Percentiles rank a stretch among this genome's conserved stretches.
These are phyloP conservation scores for Microtus ochrogaster DNA, from an alignment of 2,113 vertebrate genomes.

Conservation along the genomic window DNA sequence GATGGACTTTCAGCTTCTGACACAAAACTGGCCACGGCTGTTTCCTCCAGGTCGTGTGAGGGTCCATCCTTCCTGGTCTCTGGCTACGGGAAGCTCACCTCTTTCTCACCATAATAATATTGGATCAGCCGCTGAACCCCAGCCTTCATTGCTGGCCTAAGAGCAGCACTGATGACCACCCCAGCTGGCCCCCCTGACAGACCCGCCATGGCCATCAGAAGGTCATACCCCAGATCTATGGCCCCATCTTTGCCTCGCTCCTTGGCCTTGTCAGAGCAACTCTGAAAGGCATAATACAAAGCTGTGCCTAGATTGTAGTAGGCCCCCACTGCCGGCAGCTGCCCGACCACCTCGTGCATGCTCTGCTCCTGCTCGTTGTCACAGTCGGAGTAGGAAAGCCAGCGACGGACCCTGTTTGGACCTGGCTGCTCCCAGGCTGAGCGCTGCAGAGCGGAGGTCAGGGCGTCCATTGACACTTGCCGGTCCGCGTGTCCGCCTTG, in stretches of 20 bases:
- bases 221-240: constrained; percentile 91
- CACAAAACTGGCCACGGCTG: neutral
- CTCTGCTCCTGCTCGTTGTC: constrained; percentile 83
- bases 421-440: constrained; percentile 49
- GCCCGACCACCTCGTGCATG: constrained; percentile 85
- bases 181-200: constrained; percentile 82
- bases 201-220: constrained; percentile 86
- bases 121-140: constrained; percentile 87
- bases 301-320: constrained; percentile 94
- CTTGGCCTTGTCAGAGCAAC: constrained; percentile 89
- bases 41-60: neutral
- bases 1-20: neutral
- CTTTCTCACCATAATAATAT: constrained; percentile 81
- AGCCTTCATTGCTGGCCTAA: constrained; percentile 89
- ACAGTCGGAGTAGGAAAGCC: constrained; percentile 76
- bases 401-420: constrained; percentile 47
- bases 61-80: neutral
- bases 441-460: constrained; percentile 88
- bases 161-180: constrained; percentile 83
- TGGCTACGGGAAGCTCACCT: neutral
- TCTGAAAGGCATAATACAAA: constrained; percentile 91
- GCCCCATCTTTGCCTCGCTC: constrained; percentile 89
- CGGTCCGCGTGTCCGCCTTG: neutral
- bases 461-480: constrained; percentile 77
- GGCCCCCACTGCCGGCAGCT: constrained; percentile 89